A percentile compares a stretch with the other conserved stretches of the same genome.
Evolutionary conservation across 2,888 invertebrate species (phyloP).

Genomic region (Morpho helenor): DNA sequence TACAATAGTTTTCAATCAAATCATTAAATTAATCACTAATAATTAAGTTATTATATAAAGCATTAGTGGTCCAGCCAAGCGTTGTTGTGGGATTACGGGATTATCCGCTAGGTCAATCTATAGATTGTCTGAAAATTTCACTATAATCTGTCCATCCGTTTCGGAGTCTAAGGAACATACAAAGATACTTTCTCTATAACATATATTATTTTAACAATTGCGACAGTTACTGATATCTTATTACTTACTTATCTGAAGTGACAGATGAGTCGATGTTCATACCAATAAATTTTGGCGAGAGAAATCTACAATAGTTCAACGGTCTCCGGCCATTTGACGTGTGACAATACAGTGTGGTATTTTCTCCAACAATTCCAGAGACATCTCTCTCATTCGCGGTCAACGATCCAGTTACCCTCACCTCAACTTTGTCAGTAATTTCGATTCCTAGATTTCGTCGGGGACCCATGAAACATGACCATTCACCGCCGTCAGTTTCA

Average conservation of each 20-base stretch:
- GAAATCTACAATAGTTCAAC: constrained; percentile 70
- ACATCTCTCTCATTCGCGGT: constrained; percentile 51
- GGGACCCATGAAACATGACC: constrained; percentile 74
- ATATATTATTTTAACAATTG: no score
- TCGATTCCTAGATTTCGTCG: constrained; percentile 51
- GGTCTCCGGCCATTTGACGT: constrained; percentile 59
- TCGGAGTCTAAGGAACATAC: no score
- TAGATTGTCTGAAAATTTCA: no score
- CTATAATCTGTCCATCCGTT: no score
- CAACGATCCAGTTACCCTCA: constrained; percentile 65
- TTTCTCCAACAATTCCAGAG: constrained; percentile 33
- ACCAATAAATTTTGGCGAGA: constrained; percentile 55
- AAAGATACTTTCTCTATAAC: no score
- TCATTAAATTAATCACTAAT: no score
- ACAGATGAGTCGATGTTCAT: constrained; percentile 59
- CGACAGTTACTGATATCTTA: neutral
- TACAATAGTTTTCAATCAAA: no score
- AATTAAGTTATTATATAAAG: no score
- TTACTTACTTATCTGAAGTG: constrained; percentile 55
- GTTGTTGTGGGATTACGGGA: no score
- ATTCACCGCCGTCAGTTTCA: constrained; percentile 52
- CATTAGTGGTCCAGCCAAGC: no score
- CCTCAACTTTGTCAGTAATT: constrained; percentile 44
- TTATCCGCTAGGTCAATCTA: no score
- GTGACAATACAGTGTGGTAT: constrained; percentile 57